Conservation (phyloP, 2,888 invertebrate species). For the Drosophila putrida region DNA sequence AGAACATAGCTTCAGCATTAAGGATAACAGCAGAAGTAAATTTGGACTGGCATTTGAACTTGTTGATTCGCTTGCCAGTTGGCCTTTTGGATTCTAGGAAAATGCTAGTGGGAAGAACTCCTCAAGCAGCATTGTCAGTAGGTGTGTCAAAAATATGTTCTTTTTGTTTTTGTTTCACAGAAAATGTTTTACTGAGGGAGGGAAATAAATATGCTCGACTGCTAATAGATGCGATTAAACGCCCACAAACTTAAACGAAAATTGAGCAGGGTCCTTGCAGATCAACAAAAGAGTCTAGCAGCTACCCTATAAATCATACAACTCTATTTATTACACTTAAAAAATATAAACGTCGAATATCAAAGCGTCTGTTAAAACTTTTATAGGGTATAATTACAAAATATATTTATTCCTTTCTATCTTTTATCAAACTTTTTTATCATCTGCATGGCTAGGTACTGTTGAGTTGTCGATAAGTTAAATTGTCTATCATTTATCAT, state of each 20-base stretch:
- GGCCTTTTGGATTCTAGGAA: constrained; percentile 24
- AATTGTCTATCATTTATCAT: no score
- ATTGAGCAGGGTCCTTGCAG: constrained; percentile 28
- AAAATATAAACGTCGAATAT: no score
- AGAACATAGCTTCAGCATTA: constrained; percentile 31
- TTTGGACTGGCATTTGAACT: constrained; percentile 51
- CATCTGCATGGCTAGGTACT: no score
- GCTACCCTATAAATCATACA: constrained; percentile 12
- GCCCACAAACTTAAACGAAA: constrained; percentile 56
- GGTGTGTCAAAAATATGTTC: constrained; percentile 31
- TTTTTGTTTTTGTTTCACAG: constrained; percentile 44
- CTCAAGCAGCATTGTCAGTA: constrained; percentile 11
- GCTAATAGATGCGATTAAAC: constrained; percentile 80
- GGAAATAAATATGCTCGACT: constrained; percentile 41
- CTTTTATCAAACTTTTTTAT: no score
- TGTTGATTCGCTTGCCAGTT: constrained; percentile 52
- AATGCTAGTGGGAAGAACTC: not conserved
- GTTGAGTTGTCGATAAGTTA: no score
- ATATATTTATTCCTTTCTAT: no score
- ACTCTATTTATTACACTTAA: no score
- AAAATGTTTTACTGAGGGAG: constrained; percentile 39
- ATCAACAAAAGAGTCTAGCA: not conserved
- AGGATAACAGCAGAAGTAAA: constrained; percentile 32
- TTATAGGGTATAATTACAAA: no score
- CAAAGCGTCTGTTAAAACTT: no score